Conservation (phyloP, 2,888 invertebrate species). For the Pseudeuparius sepicola region DNA sequence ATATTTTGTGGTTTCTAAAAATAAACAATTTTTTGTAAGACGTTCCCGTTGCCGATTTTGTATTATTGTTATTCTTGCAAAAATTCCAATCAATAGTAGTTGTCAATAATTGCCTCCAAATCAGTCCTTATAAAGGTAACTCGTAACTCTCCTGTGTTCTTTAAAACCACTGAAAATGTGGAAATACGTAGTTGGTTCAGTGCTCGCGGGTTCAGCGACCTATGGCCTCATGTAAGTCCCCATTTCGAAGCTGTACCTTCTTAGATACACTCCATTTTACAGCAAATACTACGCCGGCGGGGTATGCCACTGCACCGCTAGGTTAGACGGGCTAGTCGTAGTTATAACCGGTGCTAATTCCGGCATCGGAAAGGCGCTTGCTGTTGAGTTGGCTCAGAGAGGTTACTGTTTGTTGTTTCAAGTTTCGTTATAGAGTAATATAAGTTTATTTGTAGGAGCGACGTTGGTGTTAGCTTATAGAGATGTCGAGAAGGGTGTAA, state of each 20-base stretch:
- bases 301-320: conserved; percentile 32
- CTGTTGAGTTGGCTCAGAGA: conserved; percentile 42
- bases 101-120: no score
- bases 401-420: conserved; percentile 34
- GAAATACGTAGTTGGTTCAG: conserved; percentile 33
- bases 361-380: conserved; percentile 49
- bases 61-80: no score
- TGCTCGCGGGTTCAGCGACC: conserved; percentile 31
- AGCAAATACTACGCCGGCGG: conserved; percentile 38
- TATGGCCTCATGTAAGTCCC: conserved; percentile 34
- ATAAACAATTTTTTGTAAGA: no score
- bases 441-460: conserved; percentile 35
- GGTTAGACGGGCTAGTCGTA: conserved; percentile 40
- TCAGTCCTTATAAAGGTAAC: no score
- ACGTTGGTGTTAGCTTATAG: conserved; percentile 47
- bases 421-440: not conserved
- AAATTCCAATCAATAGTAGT: no score
- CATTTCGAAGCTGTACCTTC: no score
- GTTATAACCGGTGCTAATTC: conserved; percentile 50
- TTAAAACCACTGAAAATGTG: no score
- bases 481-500: conserved; percentile 38
- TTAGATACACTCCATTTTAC: conserved; percentile 20
- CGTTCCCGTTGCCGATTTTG: no score
- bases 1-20: no score
- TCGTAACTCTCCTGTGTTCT: no score